Conservation (phyloP, 2,797 vertebrate genomes). For the Epinephelus malabaricus region DNA sequence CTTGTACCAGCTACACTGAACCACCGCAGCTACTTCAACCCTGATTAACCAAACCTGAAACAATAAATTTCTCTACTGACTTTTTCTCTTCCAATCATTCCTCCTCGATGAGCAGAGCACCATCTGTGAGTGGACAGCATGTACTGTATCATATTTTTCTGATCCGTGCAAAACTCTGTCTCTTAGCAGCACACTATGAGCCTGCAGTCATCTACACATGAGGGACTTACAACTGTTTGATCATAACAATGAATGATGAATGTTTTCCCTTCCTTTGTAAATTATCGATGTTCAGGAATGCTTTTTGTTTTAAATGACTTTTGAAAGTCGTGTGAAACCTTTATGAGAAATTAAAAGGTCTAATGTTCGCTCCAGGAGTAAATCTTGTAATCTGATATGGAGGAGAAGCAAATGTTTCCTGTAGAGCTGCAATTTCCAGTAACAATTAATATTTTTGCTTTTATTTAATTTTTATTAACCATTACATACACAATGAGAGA, state of each 20-base stretch:
- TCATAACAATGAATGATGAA: not conserved
- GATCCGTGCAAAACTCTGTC: not conserved
- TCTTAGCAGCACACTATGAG: not conserved
- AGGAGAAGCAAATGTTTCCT: constrained; percentile 8
- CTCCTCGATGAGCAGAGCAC: constrained; percentile 1
- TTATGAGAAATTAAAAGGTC: constrained; percentile 1
- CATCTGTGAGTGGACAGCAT: constrained; percentile 8
- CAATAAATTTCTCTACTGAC: too few species aligned
- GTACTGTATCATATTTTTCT: constrained; percentile 13
- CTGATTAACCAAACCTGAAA: constrained; percentile 2
- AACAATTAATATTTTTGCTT: not conserved
- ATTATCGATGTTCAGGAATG: not conserved
- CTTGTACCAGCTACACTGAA: constrained; percentile 14
- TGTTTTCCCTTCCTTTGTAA: not conserved
- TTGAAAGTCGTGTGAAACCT: not conserved
- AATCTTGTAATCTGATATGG: not conserved
- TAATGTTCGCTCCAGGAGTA: not conserved
- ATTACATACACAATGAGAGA: not conserved
- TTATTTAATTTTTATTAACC: not conserved
- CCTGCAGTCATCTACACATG: not conserved
- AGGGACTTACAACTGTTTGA: not conserved
- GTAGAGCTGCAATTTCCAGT: not conserved
- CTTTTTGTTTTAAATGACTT: not conserved
- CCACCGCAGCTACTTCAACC: constrained; percentile 5
- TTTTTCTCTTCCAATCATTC: not conserved